A percentile compares a stretch with the other conserved stretches of the same genome.
Evolutionary conservation across 2,888 invertebrate species (phyloP).

Genomic region (Therioaphis trifolii): DNA sequence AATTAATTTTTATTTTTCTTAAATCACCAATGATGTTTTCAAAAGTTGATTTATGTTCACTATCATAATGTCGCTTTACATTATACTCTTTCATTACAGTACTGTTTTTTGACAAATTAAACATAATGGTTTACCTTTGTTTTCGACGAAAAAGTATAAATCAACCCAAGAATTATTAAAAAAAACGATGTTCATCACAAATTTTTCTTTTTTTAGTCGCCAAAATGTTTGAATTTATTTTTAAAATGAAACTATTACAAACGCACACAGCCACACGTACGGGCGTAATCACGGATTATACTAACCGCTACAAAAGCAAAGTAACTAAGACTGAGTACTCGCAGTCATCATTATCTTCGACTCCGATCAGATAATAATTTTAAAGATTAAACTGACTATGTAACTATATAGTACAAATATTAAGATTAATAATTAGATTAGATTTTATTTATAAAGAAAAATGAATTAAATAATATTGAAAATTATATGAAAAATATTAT

Average conservation of each 20-base stretch:
- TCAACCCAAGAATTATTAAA: slow-evolving; percentile 29
- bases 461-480: too few species aligned
- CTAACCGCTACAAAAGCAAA: slow-evolving; percentile 12
- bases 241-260: slow-evolving; percentile 30
- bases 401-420: too few species aligned
- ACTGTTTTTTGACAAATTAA: too few species aligned
- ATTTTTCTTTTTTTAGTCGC: slow-evolving; percentile 20
- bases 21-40: too few species aligned
- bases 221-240: slow-evolving; percentile 34
- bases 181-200: slow-evolving; percentile 10
- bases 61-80: slow-evolving; percentile 64
- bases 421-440: too few species aligned
- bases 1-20: too few species aligned
- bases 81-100: slow-evolving; percentile 64
- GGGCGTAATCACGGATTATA: not conserved
- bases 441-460: too few species aligned
- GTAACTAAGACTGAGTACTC: not conserved
- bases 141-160: slow-evolving; percentile 45
- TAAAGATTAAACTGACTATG: too few species aligned
- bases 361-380: too few species aligned
- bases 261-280: slow-evolving; percentile 8
- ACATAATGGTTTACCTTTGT: slow-evolving; percentile 34
- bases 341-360: too few species aligned
- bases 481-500: too few species aligned
- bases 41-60: too few species aligned